Evolutionary conservation across 1,140 invertebrate genomes (phyloP), one percentile per base, ranked within the genome.

Genomic region (Pogonomyrmex californicus): DNA sequence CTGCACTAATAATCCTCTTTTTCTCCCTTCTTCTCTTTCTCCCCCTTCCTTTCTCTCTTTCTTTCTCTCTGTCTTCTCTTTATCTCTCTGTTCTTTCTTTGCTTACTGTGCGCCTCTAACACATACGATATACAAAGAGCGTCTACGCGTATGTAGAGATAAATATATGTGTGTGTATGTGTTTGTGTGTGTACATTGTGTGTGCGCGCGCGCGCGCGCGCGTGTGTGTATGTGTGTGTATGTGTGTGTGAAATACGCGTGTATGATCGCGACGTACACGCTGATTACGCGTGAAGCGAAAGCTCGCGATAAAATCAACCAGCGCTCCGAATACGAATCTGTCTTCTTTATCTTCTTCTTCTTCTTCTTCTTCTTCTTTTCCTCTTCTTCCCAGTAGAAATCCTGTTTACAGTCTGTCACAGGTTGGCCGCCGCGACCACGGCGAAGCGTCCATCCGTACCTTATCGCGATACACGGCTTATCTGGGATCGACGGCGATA

Each of bases 1-100:
- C 62, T 68, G 65, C 76, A 87, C 77, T 68, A 86, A 81, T 88
- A 88, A 56, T 88, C 38, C 66, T 76, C 41, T 60, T 58, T 81
- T 51, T 58, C 38, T 63, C 47, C 70, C 33, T 79, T 33, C 36
- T 38, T 47, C 41, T 65, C 10, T 38, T 5, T n/a, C 23, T 58
- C 62, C 17, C 78, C 23, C 10, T 9, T 9, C n/a, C 12, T 9
- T 14, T 3, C 9, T 14, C 4, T 38, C 2, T 17, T 23, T 30
- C 49, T 54, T 23, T 54, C 10, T 10, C 44, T 44, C 9, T 86
- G 30, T 47, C 14, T 41, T 54, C 30, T 60, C 30, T 49, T 58
- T 54, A 36, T 79, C 41, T 60, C 10, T 51, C 66, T 85, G 44
- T 54, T 65, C 44, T 71, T 62, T 54, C 49, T 49, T 70, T 56